Evolutionary conservation across 2,888 invertebrate genomes (phyloP).

Genomic region (Hartigia nigra): DNA sequence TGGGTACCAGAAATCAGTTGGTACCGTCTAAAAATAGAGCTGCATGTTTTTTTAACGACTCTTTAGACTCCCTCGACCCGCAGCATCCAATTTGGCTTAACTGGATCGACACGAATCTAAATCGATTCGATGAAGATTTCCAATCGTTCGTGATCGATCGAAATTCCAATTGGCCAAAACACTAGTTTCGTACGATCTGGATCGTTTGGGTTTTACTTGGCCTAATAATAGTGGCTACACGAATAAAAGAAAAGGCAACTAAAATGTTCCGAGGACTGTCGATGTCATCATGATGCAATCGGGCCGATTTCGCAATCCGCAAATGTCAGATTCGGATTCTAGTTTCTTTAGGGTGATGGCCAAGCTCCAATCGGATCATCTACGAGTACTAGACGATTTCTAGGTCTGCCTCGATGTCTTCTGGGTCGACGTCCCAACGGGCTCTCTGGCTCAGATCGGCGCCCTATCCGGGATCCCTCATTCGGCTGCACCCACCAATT

Average conservation of each 20-base stretch:
- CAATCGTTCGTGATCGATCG: not conserved
- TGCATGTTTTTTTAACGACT: not conserved
- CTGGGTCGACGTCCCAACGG: slow-evolving; percentile 1
- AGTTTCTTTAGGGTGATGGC: slow-evolving; percentile 35
- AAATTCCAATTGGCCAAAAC: not conserved
- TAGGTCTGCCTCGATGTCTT: not conserved
- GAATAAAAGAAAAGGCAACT: not conserved
- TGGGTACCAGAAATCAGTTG: not conserved
- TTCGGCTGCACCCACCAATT: not conserved
- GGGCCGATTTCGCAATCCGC: slow-evolving; percentile 28
- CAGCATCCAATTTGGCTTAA: not conserved
- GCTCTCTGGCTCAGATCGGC: not conserved
- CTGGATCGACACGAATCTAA: not conserved
- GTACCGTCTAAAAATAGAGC: not conserved
- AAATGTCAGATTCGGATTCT: slow-evolving; percentile 34
- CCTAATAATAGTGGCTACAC: not conserved
- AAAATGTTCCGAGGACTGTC: not conserved
- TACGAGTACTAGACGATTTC: not conserved
- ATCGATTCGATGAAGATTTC: not conserved
- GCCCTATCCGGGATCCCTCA: not conserved
- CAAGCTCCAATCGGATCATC: slow-evolving; percentile 37
- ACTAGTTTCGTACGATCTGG: not conserved
- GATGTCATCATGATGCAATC: not conserved
- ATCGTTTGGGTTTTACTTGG: not conserved
- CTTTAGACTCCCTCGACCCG: not conserved